Evolutionary conservation across 64 coral and sea anemone species (phyloP), one percentile per base, ranked within the genome.

Genomic region (Actinia equina): DNA sequence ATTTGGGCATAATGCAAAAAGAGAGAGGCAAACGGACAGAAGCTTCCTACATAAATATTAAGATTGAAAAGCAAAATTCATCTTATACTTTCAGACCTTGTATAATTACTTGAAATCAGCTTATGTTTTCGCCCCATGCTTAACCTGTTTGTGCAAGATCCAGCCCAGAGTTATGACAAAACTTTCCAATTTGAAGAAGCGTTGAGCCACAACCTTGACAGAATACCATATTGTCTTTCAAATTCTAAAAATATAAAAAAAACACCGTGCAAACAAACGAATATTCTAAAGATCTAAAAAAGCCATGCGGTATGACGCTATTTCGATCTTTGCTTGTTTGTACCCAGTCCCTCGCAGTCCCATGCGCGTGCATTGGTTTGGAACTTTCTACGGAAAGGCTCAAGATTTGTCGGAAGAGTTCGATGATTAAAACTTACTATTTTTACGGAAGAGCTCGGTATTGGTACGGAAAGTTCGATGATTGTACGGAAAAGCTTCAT

Each of bases 361-460:
- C n/a, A 23, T 65, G 62, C 62, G 62, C 62, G 20, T 20, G 62
- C 62, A 65, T 23, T 65, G 16, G 62, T 65, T 65, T 65, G 62
- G 62, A 65, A 65, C 62, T 65, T 65, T 65, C 62, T 65, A 65
- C 62, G 62, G 62, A 65, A 65, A 17, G 17, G 62, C 62, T 65
- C 22, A 0, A 57, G 13, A 22, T 65, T 65, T 65, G 2, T 65
- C 62, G 62, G 62, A 65, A 65, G 62, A n/a, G 62, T 13, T 65
- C 9, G 5, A 20, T 7, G 7, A 13, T 65, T 65, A 2, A 19
- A 57, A 16, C 55, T 57, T 9, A 6, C 1, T 5, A 6, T 65
- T 65, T 65, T 3, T 65, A 65, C 19, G 61, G 55, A 57, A 16
- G 13, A 57, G 11, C 55, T 57, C 11, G 15, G 2, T 57, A 13